Evolutionary conservation across 2,797 vertebrate species (phyloP).

Genomic region (Pseudochirops cupreus): DNA sequence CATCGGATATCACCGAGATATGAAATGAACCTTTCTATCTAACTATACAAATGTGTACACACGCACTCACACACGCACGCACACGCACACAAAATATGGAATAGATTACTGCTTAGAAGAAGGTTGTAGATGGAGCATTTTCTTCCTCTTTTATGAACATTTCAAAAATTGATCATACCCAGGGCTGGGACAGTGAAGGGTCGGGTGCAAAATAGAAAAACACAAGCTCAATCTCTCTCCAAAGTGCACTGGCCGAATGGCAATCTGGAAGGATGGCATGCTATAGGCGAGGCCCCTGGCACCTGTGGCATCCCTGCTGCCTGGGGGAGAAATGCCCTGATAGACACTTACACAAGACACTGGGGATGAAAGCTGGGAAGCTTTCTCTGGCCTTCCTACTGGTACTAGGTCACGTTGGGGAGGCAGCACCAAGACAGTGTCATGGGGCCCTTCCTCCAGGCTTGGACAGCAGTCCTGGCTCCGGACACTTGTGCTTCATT

Average conservation of each 20-base stretch:
- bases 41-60: constrained; percentile 39
- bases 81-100: constrained; percentile 27
- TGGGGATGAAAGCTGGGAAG: background rate
- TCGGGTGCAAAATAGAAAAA: background rate
- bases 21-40: constrained; percentile 23
- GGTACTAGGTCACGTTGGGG: background rate
- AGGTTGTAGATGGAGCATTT: background rate
- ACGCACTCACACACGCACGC: constrained; percentile 32
- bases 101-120: background rate
- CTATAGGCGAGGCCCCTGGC: background rate
- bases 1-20: background rate
- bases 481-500: constrained; percentile 77
- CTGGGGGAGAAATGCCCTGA: background rate
- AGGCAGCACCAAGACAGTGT: constrained; percentile 3
- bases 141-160: constrained; percentile 24
- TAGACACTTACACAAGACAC: background rate
- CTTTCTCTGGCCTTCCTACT: background rate
- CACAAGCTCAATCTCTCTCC: constrained; percentile 12
- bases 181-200: rapidly evolving
- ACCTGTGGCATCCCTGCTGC: constrained; percentile 4
- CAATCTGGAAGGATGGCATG: background rate
- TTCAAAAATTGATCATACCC: background rate
- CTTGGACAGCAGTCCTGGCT: constrained; percentile 32
- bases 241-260: constrained; percentile 46
- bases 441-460: constrained; percentile 16